Conservation (phyloP, 2,113 vertebrate species). For the Scolopax mira region DNA sequence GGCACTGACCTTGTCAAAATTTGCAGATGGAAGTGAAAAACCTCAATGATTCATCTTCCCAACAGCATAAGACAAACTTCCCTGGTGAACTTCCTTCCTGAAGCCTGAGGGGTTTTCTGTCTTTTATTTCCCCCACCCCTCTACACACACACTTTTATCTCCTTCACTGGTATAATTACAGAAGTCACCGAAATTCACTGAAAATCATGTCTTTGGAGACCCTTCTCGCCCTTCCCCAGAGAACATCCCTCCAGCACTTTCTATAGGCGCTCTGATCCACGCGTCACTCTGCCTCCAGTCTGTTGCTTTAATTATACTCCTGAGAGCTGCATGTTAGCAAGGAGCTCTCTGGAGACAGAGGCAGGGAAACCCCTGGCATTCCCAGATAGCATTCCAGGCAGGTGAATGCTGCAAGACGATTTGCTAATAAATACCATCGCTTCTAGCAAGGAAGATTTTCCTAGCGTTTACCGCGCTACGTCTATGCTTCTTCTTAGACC, state of each 20-base stretch:
- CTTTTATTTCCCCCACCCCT: fast-evolving
- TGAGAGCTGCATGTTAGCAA: not conserved
- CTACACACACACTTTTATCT: not conserved
- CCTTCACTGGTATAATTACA: not conserved
- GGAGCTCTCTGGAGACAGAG: not conserved
- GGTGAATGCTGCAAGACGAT: not conserved
- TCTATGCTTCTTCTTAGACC: not conserved
- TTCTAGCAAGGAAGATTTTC: not conserved
- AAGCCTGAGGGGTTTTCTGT: not conserved
- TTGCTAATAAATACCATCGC: not conserved
- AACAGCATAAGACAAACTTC: not conserved
- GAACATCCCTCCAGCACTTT: conserved; percentile 12
- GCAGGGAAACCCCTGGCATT: conserved; percentile 12
- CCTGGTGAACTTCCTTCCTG: not conserved
- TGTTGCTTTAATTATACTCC: conserved; percentile 16
- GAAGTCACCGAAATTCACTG: not conserved
- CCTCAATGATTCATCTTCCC: not conserved
- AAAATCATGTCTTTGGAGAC: not conserved
- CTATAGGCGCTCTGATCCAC: not conserved
- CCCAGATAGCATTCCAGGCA: not conserved
- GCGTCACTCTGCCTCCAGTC: not conserved
- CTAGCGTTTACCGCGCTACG: not conserved
- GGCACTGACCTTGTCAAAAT: not conserved
- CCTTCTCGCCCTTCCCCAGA: not conserved
- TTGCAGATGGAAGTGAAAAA: not conserved